phyloP scores from a whole-genome alignment of 2,113 vertebrate species.

The Miniopterus natalensis region DNA sequence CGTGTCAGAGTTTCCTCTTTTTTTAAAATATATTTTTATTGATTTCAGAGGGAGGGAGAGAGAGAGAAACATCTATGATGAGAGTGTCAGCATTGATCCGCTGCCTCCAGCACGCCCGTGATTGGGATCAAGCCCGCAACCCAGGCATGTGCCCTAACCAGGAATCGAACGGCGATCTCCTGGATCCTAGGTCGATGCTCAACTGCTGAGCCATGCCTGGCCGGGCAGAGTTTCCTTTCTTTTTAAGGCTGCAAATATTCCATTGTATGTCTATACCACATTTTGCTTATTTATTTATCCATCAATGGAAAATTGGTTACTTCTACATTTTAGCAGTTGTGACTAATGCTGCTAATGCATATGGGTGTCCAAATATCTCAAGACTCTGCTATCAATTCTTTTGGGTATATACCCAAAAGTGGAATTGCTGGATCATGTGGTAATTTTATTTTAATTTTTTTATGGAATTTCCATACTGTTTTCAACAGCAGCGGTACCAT shows the following conservation, averaged over 20 bases:
- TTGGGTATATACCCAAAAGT: background rate
- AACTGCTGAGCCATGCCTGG: too few species aligned
- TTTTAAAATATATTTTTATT: too few species aligned
- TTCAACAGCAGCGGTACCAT: background rate
- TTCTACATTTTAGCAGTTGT: background rate
- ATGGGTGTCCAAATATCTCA: background rate
- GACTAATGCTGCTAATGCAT: background rate
- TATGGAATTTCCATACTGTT: too few species aligned
- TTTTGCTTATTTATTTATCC: constrained; percentile 8
- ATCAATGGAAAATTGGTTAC: background rate
- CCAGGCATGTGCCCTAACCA: too few species aligned
- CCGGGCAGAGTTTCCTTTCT: background rate
- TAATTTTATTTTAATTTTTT: constrained; percentile 1
- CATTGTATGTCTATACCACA: background rate
- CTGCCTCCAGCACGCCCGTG: too few species aligned
- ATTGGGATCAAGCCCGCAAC: too few species aligned
- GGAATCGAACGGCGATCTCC: too few species aligned
- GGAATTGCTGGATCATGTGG: constrained; percentile 1
- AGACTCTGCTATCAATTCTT: background rate
- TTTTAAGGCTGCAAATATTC: constrained; percentile 19
- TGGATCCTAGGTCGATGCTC: too few species aligned
- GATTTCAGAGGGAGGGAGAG: too few species aligned
- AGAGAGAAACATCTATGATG: too few species aligned
- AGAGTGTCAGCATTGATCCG: too few species aligned
- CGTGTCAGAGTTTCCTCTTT: background rate